A percentile compares a stretch with the other conserved stretches of the same genome.
Evolutionary conservation across 2,113 vertebrate species (phyloP).

Genomic region (Nymphicus hollandicus): DNA sequence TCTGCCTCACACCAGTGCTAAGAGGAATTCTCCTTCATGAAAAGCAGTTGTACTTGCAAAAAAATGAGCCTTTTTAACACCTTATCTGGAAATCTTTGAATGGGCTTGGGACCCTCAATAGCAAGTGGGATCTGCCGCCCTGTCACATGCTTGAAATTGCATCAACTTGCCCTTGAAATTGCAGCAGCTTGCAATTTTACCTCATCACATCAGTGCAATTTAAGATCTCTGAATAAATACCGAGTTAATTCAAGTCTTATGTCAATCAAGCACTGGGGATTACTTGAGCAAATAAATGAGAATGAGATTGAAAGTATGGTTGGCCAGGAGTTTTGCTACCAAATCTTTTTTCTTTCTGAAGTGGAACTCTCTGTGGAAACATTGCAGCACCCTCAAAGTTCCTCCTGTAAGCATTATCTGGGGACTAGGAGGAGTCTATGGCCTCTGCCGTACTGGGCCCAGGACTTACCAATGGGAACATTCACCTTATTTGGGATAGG

Average conservation of each 20-base stretch:
- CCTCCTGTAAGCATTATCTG: not conserved
- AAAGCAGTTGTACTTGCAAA: not conserved
- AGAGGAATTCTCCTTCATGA: not conserved
- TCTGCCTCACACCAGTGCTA: not conserved
- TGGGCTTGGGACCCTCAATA: not conserved
- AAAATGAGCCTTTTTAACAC: not conserved
- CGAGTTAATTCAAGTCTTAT: conserved; percentile 60
- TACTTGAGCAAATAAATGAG: conserved; percentile 61
- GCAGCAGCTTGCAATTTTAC: conserved; percentile 47
- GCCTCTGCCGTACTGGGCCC: not conserved
- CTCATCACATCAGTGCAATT: conserved; percentile 41
- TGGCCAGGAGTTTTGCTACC: not conserved
- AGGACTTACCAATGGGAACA: not conserved
- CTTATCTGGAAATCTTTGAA: not conserved
- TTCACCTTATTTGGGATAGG: fast-evolving
- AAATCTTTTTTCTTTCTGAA: conserved; percentile 9
- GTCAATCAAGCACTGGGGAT: conserved; percentile 59
- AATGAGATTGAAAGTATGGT: conserved; percentile 1
- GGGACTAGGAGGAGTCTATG: not conserved
- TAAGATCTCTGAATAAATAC: conserved; percentile 59
- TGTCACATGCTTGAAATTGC: not conserved
- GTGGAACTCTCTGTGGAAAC: not conserved
- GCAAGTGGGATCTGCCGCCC: not conserved
- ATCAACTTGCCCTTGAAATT: conserved; percentile 24
- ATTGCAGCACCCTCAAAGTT: not conserved